Evolutionary conservation across 1,140 invertebrate species (phyloP).

Genomic region (Ectropis grisescens): DNA sequence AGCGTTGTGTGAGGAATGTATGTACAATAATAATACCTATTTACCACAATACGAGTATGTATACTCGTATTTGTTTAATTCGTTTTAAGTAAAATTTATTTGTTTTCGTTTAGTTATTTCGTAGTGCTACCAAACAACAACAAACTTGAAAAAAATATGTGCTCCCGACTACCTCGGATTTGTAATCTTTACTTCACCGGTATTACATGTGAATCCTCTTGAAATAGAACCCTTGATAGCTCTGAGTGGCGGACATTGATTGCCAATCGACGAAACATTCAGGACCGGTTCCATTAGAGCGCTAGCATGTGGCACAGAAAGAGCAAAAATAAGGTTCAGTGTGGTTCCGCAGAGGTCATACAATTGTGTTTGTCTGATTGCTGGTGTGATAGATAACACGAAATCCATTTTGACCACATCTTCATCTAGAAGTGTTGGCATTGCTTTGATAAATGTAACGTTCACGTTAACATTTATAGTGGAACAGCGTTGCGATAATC

Average conservation of each 20-base stretch:
- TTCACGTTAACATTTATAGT: constrained; percentile 96
- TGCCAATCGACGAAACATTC: constrained; percentile 89
- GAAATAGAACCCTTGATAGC: constrained; percentile 88
- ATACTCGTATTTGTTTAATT: too few species aligned
- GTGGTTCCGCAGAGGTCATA: constrained; percentile 96
- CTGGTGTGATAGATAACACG: constrained; percentile 87
- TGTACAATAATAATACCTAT: too few species aligned
- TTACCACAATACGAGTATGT: too few species aligned
- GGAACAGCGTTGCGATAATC: constrained; percentile 92
- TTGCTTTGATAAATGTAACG: constrained; percentile 88
- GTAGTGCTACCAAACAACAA: too few species aligned
- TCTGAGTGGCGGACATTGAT: constrained; percentile 90
- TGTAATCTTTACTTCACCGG: constrained; percentile 94
- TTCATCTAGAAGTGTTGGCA: constrained; percentile 83
- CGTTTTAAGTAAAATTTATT: too few species aligned
- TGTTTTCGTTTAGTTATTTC: too few species aligned
- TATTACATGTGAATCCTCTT: constrained; percentile 92
- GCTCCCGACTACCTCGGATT: too few species aligned
- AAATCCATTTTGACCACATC: constrained; percentile 92
- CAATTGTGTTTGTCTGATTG: constrained; percentile 87
- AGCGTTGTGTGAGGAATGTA: too few species aligned
- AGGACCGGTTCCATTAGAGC: constrained; percentile 91
- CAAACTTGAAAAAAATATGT: too few species aligned
- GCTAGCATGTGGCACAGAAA: constrained; percentile 93
- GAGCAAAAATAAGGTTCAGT: constrained; percentile 92